phyloP scores from a whole-genome alignment of 2,113 vertebrate species.

The Otis tarda region DNA sequence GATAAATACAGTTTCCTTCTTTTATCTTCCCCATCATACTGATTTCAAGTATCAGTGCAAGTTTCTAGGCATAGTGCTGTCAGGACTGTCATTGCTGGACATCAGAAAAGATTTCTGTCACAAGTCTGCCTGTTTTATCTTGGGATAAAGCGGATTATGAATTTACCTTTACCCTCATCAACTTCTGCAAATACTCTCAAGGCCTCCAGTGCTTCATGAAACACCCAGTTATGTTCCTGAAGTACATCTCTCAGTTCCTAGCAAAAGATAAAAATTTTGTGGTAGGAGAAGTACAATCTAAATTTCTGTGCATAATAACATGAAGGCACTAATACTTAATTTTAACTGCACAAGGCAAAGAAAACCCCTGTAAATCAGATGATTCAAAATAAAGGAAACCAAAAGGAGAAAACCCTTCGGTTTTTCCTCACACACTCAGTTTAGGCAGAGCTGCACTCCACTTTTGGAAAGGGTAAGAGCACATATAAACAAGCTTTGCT shows the following conservation, averaged over 20 bases:
- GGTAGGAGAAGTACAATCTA: not conserved
- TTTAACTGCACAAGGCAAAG: not conserved
- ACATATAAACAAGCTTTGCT: not conserved
- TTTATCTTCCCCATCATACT: not conserved
- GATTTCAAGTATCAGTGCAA: not conserved
- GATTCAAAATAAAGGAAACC: not conserved
- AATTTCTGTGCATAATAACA: not conserved
- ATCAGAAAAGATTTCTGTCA: not conserved
- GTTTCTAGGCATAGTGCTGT: not conserved
- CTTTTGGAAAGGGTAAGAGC: not conserved
- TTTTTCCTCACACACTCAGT: not conserved
- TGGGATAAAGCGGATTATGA: not conserved
- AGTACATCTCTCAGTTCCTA: slow-evolving; percentile 91
- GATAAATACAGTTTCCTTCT: not conserved
- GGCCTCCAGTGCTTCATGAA: slow-evolving; percentile 84
- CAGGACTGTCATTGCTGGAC: not conserved
- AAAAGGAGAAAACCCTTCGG: not conserved
- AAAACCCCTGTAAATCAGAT: not conserved
- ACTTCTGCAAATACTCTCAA: slow-evolving; percentile 86
- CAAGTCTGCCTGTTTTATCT: not conserved
- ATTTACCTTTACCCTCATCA: slow-evolving; percentile 65
- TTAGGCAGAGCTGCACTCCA: not conserved
- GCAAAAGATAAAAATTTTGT: slow-evolving; percentile 8
- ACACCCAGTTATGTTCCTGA: slow-evolving; percentile 90
- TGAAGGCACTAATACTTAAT: not conserved